These are phyloP conservation scores for Dryadula phaetusa DNA, from an alignment of 2,888 invertebrate species.

Conservation along the genomic window DNA sequence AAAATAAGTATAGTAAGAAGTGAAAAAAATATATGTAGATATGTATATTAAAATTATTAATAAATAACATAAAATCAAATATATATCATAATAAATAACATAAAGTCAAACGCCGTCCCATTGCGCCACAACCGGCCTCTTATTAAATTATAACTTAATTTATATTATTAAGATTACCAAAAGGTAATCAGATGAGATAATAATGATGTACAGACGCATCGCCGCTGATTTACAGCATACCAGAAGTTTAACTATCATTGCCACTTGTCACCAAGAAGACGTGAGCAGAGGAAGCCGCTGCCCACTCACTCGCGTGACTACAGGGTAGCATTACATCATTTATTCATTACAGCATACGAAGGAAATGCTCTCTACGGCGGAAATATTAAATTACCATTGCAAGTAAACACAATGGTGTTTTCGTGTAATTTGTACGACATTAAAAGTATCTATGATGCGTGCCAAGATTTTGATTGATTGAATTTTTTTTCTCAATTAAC, in stretches of 20 bases:
- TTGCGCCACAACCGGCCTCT: too few species aligned
- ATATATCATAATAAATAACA: too few species aligned
- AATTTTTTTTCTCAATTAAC: neutral
- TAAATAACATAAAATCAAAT: too few species aligned
- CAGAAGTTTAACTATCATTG: slow-evolving; percentile 1
- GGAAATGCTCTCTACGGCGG: slow-evolving; percentile 51
- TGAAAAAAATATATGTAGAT: too few species aligned
- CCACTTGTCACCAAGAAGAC: slow-evolving; percentile 12
- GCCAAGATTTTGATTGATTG: slow-evolving; percentile 2
- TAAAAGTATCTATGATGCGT: slow-evolving; percentile 20
- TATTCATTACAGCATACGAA: slow-evolving; percentile 48
- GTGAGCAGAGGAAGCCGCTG: slow-evolving; percentile 29
- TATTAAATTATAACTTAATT: too few species aligned
- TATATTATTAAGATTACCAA: too few species aligned
- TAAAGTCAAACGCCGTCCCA: too few species aligned
- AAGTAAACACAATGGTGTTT: slow-evolving; percentile 44
- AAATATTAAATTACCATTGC: slow-evolving; percentile 50
- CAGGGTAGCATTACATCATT: slow-evolving; percentile 54
- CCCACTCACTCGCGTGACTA: slow-evolving; percentile 33
- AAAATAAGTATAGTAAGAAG: too few species aligned
- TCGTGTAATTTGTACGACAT: slow-evolving; percentile 28
- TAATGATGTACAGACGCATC: too few species aligned
- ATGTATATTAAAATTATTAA: too few species aligned
- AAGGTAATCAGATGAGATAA: too few species aligned
- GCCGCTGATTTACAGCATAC: too few species aligned